These are phyloP conservation scores for Esperia sulphurella DNA, from an alignment of 2,888 invertebrate genomes.

Conservation along the genomic window DNA sequence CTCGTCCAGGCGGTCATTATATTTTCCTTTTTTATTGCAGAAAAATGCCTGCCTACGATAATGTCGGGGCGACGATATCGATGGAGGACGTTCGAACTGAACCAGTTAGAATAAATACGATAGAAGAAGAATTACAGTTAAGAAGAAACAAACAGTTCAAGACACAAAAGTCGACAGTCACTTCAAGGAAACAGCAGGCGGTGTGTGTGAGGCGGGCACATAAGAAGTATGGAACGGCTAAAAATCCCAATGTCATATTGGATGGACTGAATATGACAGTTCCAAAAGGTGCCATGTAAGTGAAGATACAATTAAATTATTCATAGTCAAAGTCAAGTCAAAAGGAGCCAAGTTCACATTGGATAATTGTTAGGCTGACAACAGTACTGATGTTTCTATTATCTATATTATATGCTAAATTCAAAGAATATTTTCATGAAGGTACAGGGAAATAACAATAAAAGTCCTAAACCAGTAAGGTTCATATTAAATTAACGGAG, in stretches of 20 bases:
- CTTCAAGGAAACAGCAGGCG: conserved; percentile 87
- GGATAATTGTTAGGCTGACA: no score
- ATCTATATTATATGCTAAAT: no score
- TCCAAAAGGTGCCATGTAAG: conserved; percentile 92
- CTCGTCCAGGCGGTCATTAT: not conserved
- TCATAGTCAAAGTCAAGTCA: no score
- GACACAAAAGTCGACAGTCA: conserved; percentile 84
- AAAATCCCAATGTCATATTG: conserved; percentile 88
- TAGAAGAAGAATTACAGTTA: conserved; percentile 48
- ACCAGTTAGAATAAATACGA: conserved; percentile 49
- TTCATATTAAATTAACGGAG: no score
- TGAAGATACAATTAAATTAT: no score
- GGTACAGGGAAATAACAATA: no score
- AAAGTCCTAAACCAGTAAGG: no score
- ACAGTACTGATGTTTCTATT: no score
- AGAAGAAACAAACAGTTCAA: conserved; percentile 58
- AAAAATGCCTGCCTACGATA: conserved; percentile 73
- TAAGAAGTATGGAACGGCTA: conserved; percentile 90
- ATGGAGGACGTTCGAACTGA: conserved; percentile 63
- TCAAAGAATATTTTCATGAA: no score
- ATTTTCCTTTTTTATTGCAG: conserved; percentile 26
- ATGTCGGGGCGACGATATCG: conserved; percentile 69
- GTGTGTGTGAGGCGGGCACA: conserved; percentile 90
- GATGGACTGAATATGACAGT: conserved; percentile 96
- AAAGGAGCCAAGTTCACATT: no score